A percentile compares a stretch with the other conserved stretches of the same genome.
Conservation (phyloP, 2,888 invertebrate species). For the Tholera decimalis region DNA sequence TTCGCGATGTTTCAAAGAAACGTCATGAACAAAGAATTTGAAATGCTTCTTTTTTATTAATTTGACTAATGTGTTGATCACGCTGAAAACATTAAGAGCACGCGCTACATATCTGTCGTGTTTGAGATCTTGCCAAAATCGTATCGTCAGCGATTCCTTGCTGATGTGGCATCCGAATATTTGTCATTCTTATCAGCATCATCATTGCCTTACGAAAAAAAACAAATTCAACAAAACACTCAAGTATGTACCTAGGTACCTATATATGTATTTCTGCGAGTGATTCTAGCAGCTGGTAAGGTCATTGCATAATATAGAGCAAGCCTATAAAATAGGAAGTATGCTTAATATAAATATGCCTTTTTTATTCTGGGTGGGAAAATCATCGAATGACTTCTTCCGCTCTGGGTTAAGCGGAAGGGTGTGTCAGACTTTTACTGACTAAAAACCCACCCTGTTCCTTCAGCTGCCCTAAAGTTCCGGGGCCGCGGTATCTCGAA, state of each 20-base stretch:
- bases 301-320: neutral
- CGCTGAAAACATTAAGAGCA: slow-evolving; percentile 35
- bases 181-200: slow-evolving; percentile 7
- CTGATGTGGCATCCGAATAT: slow-evolving; percentile 31
- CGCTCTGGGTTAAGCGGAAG: too few species aligned
- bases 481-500: too few species aligned
- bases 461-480: too few species aligned
- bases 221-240: neutral
- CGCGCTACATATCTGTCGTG: slow-evolving; percentile 26
- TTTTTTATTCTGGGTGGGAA: too few species aligned
- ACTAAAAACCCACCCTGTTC: too few species aligned
- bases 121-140: slow-evolving; percentile 60
- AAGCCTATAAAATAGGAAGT: neutral
- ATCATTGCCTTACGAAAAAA: slow-evolving; percentile 17
- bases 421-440: too few species aligned
- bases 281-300: neutral
- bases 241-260: too few species aligned
- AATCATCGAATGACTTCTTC: too few species aligned
- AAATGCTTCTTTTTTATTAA: slow-evolving; percentile 24
- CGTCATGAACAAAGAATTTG: slow-evolving; percentile 22
- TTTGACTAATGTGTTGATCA: slow-evolving; percentile 38
- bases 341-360: too few species aligned
- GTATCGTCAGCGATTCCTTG: slow-evolving; percentile 30
- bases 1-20: neutral
- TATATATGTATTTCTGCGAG: neutral